Evolutionary conservation across 2,888 invertebrate species (phyloP), one percentile per base, ranked within the genome.

Genomic region (Smittia sp.): DNA sequence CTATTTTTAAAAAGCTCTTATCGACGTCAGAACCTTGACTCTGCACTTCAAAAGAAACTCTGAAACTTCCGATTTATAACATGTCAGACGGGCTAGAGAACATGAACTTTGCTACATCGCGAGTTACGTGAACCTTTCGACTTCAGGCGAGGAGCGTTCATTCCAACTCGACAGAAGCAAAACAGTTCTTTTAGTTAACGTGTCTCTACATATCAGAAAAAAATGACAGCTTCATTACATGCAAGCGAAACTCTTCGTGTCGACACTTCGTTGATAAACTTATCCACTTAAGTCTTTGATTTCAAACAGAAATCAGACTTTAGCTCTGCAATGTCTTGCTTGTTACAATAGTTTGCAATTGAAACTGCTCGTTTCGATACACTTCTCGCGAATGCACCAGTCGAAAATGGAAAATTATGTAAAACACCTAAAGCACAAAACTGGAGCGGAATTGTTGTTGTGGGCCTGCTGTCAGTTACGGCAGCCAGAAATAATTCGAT

Each of bases 1-100:
- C 32, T 32, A 32, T 32, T 32, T 32, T 32, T 32, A 32, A 32
- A 32, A 32, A 32, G 32, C 32, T 32, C 11, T 46, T 13, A 46
- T 11, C 2, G 13, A 46, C 46, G 46, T 46, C 46, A 46, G 2
- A 46, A 15, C 69, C 69, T 70, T 70, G 69, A 70, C 69, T 18
- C 15, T 70, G 69, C 54, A 52, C 69, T 70, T 39, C 38, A 58
- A 58, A 46, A n/a, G 46, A 13, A 46, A 46, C 46, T 46, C n/a
- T 2, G 46, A 46, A 46, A 46, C 9, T 46, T 46, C 3, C 46
- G 15, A 46, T n/a, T n/a, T n/a, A 11, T 46, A 15, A 46, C 46
- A 46, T 46, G 46, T n/a, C 13, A 46, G 13, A 15, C 46, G 46
- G n/a, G n/a, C 15, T 2, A 15, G 46, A 46, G n/a, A 9, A 9